These are phyloP conservation scores for Atta colombica DNA, from an alignment of 1,140 invertebrate species.

Conservation along the genomic window DNA sequence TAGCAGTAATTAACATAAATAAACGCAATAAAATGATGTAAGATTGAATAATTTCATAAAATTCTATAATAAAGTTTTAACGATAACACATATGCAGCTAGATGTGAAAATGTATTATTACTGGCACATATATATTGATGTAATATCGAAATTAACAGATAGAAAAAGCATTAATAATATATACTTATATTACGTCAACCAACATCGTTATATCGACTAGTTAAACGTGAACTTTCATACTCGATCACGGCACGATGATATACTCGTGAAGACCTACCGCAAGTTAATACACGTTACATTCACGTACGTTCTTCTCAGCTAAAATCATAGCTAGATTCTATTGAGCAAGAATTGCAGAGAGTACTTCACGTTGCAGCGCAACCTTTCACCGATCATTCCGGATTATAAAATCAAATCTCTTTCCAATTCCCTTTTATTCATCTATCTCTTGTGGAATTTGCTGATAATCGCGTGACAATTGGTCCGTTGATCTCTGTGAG, in stretches of 20 bases:
- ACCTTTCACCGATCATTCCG: not conserved
- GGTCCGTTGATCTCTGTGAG: not conserved
- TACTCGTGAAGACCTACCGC: not conserved
- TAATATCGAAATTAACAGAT: conserved; percentile 22
- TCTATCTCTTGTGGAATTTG: not conserved
- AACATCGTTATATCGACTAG: not conserved
- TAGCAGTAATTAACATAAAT: conserved; percentile 19
- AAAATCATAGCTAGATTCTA: not conserved
- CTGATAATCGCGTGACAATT: not conserved
- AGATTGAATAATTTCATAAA: conserved; percentile 8
- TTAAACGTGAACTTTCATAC: conserved; percentile 16
- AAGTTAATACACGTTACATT: not conserved
- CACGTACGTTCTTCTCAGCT: not conserved
- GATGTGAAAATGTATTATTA: conserved; percentile 16
- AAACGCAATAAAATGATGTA: conserved; percentile 15
- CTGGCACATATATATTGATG: not conserved
- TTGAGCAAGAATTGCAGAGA: too few relatives aligned
- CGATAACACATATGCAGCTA: not conserved
- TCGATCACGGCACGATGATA: not conserved
- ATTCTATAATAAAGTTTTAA: not conserved
- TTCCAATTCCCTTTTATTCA: not conserved
- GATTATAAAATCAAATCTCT: not conserved
- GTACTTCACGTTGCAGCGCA: not conserved
- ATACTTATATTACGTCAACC: conserved; percentile 45
- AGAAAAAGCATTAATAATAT: conserved; percentile 20